Evolutionary conservation across 2,113 vertebrate species (phyloP), one percentile per base, ranked within the genome.

Genomic region (Pseudolaguvia tuberculata): DNA sequence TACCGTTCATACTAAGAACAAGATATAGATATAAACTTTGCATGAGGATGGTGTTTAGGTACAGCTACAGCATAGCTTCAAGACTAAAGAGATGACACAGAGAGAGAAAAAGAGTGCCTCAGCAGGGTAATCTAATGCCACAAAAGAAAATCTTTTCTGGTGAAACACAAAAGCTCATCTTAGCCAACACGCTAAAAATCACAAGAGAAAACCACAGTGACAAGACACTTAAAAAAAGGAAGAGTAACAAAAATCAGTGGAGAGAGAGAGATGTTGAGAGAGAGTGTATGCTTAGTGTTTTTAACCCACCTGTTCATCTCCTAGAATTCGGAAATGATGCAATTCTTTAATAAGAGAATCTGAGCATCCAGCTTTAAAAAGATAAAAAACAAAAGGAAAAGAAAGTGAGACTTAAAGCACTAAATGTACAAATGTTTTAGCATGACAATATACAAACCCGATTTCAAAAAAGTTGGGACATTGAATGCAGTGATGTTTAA

Each of bases 261-360:
- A 35, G 31, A 35, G 31, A 35, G 31, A 35, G 31, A 35, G 31
- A 35, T n/a, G n/a, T n/a, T n/a, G 39, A 42, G 39, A 42, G 39
- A 42, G 12, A 55, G 50, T 53, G 51, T 13, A 31, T 59, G 42
- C 29, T 75, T 73, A 25, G 80, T 86, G 79, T 73, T 81, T 77
- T 81, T 80, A 76, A 80, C 90, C 91, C 84, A 96, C 95, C 93
- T 96, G 94, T 53, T 94, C 91, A 13, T 94, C 91, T 78, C 95
- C 95, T 31, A 97, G 88, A 79, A 94, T 84, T 82, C 93, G 89
- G 89, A 97, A 97, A 82, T 97, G 95, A 92, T 97, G 95, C 59
- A 94, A 79, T 85, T 96, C 95, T 86, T 91, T 93, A 81, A 97
- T 93, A 86, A 96, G 87, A 70, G 94, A 97, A 79, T 94, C 80